Evolutionary conservation across 92 coral and sea anemone species (phyloP), one percentile per base, ranked within the genome.

Genomic region (Palythoa heliodiscus): DNA sequence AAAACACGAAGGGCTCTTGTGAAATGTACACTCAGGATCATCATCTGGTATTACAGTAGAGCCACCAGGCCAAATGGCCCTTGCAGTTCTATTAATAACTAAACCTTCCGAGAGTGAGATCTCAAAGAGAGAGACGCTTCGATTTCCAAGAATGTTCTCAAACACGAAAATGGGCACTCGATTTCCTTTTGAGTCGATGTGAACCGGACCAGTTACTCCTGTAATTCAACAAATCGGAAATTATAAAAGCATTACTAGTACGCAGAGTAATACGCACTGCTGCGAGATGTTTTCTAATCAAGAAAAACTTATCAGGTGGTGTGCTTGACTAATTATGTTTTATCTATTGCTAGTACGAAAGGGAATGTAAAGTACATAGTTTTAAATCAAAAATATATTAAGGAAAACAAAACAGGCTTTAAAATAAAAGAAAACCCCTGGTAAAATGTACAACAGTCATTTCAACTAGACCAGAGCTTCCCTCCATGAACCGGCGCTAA

Each of bases 31-130:
- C 55, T n/a, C 72, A 2, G 83, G 83, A 7, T 61, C 55, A 60
- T 78, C 83, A 78, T 78, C 83, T n/a, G 83, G 83, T 35, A 78
- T 48, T 55, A 15, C 39, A 9, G 83, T 78, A 35, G 83, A 78
- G 72, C 83, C 83, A 55, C 83, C 83, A 17, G 71, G 83, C 83
- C 83, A 78, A 37, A 78, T 38, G 37, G 83, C 83, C n/a, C 11
- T 57, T 0, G 72, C 47, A 8, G 19, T 78, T 17, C 38, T 29
- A 19, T 78, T 60, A 2, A 78, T 17, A 22, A 63, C 29, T 63
- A 29, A 55, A 38, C 22, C 61, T 61, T 38, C 70, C 3, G 61
- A 61, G 4, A 43, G 55, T 43, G 52, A 39, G 29, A 60, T 71
- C 11, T 78, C 83, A 40, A 78, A 61, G 9, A 78, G 71, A 19